A percentile compares a stretch with the other conserved stretches of the same genome.
These are phyloP conservation scores for Apogon talboti DNA, from an alignment of 2,797 vertebrate genomes.

Conservation along the genomic window DNA sequence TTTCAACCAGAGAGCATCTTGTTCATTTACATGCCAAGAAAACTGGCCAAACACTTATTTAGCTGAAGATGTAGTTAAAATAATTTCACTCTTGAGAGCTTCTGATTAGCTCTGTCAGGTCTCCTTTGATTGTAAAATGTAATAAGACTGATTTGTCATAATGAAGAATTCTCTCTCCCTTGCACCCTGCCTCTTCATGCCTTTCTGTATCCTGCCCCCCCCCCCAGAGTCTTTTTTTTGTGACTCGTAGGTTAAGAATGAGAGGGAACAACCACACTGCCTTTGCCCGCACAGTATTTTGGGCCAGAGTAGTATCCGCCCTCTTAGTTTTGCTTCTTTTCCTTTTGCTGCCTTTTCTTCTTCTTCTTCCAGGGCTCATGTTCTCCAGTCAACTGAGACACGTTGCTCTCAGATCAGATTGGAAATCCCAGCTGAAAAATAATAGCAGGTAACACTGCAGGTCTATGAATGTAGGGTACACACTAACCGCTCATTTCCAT, in stretches of 20 bases:
- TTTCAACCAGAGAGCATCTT: slow-evolving; percentile 32
- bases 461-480: slow-evolving; percentile 83
- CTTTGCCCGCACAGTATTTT: slow-evolving; percentile 68
- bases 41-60: slow-evolving; percentile 52
- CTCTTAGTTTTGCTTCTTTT: slow-evolving; percentile 59
- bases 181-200: slow-evolving; percentile 53
- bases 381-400: slow-evolving; percentile 46
- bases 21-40: slow-evolving; percentile 52
- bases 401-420: slow-evolving; percentile 55
- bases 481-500: slow-evolving; percentile 66
- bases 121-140: slow-evolving; percentile 67
- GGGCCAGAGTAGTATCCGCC: slow-evolving; percentile 62
- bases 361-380: slow-evolving; percentile 64
- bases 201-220: slow-evolving; percentile 71
- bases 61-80: slow-evolving; percentile 39
- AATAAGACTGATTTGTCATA: slow-evolving; percentile 44
- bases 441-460: slow-evolving; percentile 65
- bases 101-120: slow-evolving; percentile 53
- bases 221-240: slow-evolving; percentile 55
- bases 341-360: slow-evolving; percentile 73
- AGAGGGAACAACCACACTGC: slow-evolving; percentile 69
- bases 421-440: slow-evolving; percentile 64
- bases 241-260: slow-evolving; percentile 58
- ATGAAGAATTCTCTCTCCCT: slow-evolving; percentile 46
- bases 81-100: slow-evolving; percentile 47